Evolutionary conservation across 1,140 invertebrate species (phyloP), one percentile per base, ranked within the genome.

Genomic region (Lasioglossum albipes): DNA sequence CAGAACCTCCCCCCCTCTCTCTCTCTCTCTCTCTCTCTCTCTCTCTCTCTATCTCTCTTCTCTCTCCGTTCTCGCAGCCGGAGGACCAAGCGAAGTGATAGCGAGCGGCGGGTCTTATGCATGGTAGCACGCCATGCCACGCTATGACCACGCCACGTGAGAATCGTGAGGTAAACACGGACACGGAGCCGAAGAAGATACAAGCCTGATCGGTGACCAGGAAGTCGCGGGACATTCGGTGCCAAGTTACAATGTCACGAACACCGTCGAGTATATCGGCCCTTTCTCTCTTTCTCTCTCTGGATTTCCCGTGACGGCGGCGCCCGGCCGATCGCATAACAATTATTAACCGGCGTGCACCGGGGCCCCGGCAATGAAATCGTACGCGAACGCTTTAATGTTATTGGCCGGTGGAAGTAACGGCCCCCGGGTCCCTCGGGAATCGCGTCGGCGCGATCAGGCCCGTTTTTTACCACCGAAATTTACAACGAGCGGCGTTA

Each of bases 161-260:
- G 79, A 73, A 65, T 86, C 79, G 84, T 86, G 84, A 86, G 71
- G 80, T 81, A 82, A 86, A 82, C 79, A 85, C 74, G 83, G 83
- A 84, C 83, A 75, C 84, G 74, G 79, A 85, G 61, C 67, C 80
- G 84, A 82, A 76, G 84, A 82, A 85, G 84, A 85, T 86, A 85
- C 79, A 82, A 82, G 79, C 57, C 31, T 81, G 79, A 85, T 85
- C 84, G 84, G 57, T 70, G 84, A 78, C 80, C 75, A 82, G 75
- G 83, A 85, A 86, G 84, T 85, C 73, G 78, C 71, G 83, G 68
- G 84, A 81, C 72, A 57, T 75, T 62, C 74, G 73, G 54, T 85
- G 79, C 59, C 83, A 64, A 59, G 64, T 73, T 84, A 85, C 59
- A 72, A 54, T 59, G 83, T 85, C 79, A 85, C 83, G 83, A 85